Conservation (phyloP, 2,888 invertebrate genomes). For the Tenthredo notha region DNA sequence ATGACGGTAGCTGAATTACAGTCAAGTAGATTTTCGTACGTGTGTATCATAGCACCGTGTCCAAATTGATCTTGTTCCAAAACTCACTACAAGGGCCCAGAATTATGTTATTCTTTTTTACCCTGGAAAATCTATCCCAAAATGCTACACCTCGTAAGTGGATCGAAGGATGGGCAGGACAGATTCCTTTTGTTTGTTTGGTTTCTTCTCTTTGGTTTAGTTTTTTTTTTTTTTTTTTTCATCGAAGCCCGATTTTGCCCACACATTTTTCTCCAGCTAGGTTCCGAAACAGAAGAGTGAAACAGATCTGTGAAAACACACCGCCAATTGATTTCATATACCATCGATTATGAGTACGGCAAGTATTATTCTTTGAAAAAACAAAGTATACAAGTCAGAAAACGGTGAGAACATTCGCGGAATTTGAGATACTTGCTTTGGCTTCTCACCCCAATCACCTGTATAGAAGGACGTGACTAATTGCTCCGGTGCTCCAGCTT, state of each 20-base stretch:
- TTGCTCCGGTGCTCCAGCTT: constrained; percentile 19
- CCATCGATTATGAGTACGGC: too few relatives aligned
- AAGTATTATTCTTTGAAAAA: not conserved
- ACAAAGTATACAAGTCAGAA: not conserved
- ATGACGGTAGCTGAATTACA: not conserved
- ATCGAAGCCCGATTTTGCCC: not conserved
- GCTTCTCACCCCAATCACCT: constrained; percentile 29
- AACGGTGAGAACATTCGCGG: not conserved
- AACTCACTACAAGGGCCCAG: not conserved
- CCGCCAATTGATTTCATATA: not conserved
- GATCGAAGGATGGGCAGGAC: not conserved
- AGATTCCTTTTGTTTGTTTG: not conserved
- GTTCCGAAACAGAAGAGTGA: not conserved
- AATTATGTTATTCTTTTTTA: not conserved
- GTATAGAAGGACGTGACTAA: constrained; percentile 6
- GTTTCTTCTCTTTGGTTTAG: not conserved
- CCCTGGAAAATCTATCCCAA: not conserved
- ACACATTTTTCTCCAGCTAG: not conserved
- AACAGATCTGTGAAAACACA: not conserved
- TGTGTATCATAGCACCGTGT: not conserved
- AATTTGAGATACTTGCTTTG: constrained; percentile 11
- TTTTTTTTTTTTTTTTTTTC: not conserved
- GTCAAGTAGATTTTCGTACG: not conserved
- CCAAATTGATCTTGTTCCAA: not conserved
- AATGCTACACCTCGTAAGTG: not conserved